Evolutionary conservation across 2,797 vertebrate species (phyloP), one percentile per base, ranked within the genome.

Genomic region (Enteromius radiatus): DNA sequence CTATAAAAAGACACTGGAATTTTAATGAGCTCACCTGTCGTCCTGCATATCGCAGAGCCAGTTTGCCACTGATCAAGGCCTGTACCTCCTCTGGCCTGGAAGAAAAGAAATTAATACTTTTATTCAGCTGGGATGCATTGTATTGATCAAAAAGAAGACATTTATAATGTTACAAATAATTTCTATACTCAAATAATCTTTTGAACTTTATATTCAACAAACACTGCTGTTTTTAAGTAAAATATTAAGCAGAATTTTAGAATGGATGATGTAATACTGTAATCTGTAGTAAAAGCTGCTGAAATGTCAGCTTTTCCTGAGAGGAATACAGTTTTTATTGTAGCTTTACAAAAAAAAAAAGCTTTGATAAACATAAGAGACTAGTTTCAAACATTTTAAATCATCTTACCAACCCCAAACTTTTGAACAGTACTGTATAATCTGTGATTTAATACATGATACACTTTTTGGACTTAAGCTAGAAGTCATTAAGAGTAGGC

Each of bases 21-120:
- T 26, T 78, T 31, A 65, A 61, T 80, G 3, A 69, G n/a, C 75
- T 81, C 96, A 99, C 98, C 97, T 99, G 96, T 93, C 98, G 95
- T 81, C 98, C 98, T 2, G 97, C 95, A 81, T 99, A 96, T 75
- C 97, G 97, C 88, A 99, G 94, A 21, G 97, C 97, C 15, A 99
- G 96, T 90, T 99, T 99, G 31, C 98, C 98, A 54, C 98, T 97
- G 93, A 96, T 96, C 88, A 99, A 93, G 3, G 96, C 91, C 87
- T 99, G 97, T 80, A 99, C 98, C 63, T 99, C 98, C 88, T 99
- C 98, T 41, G 98, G 98, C 89, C 98, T 99, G 87, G 45, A 88
- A 63, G 54, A 89, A 5, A 41, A 87, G 43, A 61, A 76, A n/a
- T 74, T 1, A 74, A 65, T 17, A 43, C 28, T 19, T 73, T 14